Conservation (phyloP, 2,113 vertebrate genomes). For the Rhea pennata region DNA sequence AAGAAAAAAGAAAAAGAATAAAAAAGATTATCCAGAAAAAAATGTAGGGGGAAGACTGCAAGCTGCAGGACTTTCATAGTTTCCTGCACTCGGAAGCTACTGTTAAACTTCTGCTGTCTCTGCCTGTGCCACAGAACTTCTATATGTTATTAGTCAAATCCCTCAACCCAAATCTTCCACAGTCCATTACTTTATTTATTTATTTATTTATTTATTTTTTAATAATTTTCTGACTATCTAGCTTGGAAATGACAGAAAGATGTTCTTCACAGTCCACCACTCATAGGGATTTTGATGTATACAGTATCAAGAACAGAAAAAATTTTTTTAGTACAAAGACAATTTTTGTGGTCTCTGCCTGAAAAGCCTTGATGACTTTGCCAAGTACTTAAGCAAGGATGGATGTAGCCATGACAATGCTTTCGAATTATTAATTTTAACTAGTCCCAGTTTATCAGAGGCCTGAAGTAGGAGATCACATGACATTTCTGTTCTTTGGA, state of each 20-base stretch:
- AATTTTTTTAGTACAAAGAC: not conserved
- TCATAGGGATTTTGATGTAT: not conserved
- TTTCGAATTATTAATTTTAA: conserved; percentile 12
- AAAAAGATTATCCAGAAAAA: not conserved
- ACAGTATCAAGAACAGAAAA: not conserved
- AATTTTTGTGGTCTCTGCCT: not conserved
- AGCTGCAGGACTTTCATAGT: not conserved
- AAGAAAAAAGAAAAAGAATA: not conserved
- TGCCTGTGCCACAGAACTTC: not conserved
- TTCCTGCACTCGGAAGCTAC: not conserved
- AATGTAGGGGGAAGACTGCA: not conserved
- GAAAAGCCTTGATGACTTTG: not conserved
- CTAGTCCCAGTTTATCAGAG: not conserved
- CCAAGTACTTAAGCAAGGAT: not conserved
- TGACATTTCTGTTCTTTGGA: not conserved
- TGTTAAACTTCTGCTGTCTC: not conserved
- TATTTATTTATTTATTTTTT: not conserved
- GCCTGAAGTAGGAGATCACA: not conserved
- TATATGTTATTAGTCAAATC: not conserved
- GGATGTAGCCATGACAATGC: not conserved
- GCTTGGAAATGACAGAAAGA: not conserved
- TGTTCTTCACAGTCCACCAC: not conserved
- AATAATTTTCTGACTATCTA: not conserved
- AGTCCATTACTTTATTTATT: not conserved
- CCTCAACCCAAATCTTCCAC: not conserved